Evolutionary conservation across 2,113 vertebrate genomes (phyloP).

Genomic region (Ranitomeya variabilis): DNA sequence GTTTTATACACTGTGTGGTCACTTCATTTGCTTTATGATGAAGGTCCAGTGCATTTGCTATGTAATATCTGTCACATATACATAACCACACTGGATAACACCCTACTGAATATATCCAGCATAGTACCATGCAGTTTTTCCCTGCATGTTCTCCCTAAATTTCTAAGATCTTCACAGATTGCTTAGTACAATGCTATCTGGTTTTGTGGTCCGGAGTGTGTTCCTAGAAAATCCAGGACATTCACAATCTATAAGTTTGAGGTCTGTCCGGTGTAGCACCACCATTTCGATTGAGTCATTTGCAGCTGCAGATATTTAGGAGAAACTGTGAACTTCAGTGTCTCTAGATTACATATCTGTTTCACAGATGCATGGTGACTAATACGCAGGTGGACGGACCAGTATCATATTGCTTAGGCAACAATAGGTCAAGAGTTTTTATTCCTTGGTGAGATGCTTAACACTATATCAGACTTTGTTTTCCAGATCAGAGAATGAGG

Average conservation of each 20-base stretch:
- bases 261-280: not conserved
- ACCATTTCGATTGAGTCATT: not conserved
- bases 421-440: constrained; percentile 3
- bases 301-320: not conserved
- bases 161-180: not conserved
- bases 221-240: not conserved
- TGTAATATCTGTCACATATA: not conserved
- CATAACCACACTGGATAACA: not conserved
- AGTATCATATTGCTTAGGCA: constrained; percentile 8
- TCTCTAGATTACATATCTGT: not conserved
- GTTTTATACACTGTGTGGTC: not conserved
- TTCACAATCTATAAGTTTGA: not conserved
- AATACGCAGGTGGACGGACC: constrained; percentile 15
- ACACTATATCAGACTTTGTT: not conserved
- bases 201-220: not conserved
- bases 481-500: not conserved
- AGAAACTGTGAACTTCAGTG: not conserved
- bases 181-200: not conserved
- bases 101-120: not conserved
- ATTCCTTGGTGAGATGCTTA: constrained; percentile 9
- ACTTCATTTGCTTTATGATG: not conserved
- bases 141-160: not conserved
- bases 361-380: constrained; percentile 28
- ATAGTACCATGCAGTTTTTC: not conserved
- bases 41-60: no score